These are phyloP conservation scores for Dermochelys coriacea DNA, from an alignment of 2,797 vertebrate species.

Conservation along the genomic window DNA sequence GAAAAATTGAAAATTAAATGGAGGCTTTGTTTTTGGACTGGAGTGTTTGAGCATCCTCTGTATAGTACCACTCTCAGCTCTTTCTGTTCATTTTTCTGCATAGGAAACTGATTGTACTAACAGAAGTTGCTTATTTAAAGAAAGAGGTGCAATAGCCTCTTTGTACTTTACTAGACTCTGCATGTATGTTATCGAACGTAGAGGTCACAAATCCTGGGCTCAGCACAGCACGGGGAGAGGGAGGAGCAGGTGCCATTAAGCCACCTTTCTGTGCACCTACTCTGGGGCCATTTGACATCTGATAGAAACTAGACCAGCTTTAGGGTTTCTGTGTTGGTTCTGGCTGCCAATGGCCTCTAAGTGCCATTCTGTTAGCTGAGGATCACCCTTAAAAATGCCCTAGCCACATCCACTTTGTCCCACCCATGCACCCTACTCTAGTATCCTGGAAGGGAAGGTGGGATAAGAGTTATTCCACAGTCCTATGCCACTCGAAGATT, in stretches of 20 bases:
- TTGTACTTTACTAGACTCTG: not conserved
- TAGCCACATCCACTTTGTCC: not conserved
- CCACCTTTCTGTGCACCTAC: not conserved
- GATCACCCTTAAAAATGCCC: not conserved
- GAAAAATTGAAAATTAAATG: not conserved
- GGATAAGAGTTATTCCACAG: not conserved
- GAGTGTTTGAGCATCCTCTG: not conserved
- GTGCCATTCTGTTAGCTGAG: not conserved
- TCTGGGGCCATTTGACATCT: not conserved
- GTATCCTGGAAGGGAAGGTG: not conserved
- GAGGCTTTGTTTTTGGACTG: not conserved
- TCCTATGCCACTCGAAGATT: not conserved
- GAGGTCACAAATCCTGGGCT: not conserved
- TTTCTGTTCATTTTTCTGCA: not conserved
- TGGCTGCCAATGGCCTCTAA: not conserved
- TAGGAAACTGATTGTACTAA: not conserved
- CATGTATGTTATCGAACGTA: not conserved
- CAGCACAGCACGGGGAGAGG: not conserved
- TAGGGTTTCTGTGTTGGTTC: not conserved
- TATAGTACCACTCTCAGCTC: not conserved
- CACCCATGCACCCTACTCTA: not conserved
- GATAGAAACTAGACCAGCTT: not conserved
- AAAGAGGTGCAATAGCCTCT: not conserved
- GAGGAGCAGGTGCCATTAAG: not conserved
- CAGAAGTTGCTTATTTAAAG: not conserved